Conservation (phyloP, 2,113 vertebrate species). For the Atherinomorus stipes region DNA sequence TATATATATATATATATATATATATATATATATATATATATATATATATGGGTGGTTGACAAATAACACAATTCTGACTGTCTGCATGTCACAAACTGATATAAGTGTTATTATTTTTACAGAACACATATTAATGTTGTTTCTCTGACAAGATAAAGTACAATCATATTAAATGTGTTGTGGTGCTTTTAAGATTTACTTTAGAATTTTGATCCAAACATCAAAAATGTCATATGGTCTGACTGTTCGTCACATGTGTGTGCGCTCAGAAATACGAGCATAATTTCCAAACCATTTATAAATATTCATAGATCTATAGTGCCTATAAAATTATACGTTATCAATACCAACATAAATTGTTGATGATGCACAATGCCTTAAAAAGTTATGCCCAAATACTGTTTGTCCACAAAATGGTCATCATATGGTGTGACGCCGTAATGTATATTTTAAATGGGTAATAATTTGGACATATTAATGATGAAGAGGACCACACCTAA, state of each 20-base stretch:
- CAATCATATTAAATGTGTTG: no score
- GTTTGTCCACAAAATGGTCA: neutral
- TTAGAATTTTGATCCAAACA: no score
- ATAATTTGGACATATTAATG: neutral
- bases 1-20: no score
- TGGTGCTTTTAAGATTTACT: no score
- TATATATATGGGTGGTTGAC: no score
- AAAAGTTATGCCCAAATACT: neutral
- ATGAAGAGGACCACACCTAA: neutral
- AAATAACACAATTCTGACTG: no score
- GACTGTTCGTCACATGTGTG: neutral
- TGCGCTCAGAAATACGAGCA: neutral
- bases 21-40: no score
- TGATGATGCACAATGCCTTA: neutral
- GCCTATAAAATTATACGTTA: neutral
- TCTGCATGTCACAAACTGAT: no score
- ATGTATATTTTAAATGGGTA: neutral
- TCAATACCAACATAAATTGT: neutral
- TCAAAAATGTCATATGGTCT: no score
- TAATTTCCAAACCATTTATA: neutral
- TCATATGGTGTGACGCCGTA: neutral
- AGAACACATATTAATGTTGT: no score
- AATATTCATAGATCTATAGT: neutral
- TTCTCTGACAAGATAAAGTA: no score
- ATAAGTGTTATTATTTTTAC: no score